These are phyloP conservation scores for Tipula lateralis DNA, from an alignment of 2,888 invertebrate genomes.

Conservation along the genomic window DNA sequence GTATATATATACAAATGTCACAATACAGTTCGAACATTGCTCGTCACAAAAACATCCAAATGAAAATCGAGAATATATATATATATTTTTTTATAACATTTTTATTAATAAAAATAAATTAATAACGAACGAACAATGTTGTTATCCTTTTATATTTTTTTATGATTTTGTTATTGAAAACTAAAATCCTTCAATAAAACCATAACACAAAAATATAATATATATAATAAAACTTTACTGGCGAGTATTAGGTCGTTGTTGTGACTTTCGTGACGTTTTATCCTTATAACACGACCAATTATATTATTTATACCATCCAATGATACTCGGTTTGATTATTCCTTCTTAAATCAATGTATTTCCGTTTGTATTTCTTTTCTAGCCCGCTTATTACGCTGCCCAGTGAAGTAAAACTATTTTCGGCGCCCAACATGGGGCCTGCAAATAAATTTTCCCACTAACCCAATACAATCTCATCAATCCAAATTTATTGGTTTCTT, in stretches of 20 bases:
- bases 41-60: not conserved
- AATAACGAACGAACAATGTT: slow-evolving; percentile 24
- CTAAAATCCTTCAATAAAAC: slow-evolving; percentile 24
- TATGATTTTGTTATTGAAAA: slow-evolving; percentile 14
- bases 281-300: not conserved
- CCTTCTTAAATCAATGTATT: too few relatives aligned
- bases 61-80: not conserved
- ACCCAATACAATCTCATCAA: not conserved
- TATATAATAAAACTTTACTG: not conserved
- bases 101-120: slow-evolving; percentile 24
- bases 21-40: not conserved
- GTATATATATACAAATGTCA: not conserved
- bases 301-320: not conserved
- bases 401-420: too few relatives aligned
- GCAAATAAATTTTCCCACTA: not conserved
- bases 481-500: not conserved
- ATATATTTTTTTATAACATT: not conserved
- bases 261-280: not conserved
- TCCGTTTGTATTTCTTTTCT: too few relatives aligned
- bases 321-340: too few relatives aligned
- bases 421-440: not conserved
- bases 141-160: slow-evolving; percentile 12
- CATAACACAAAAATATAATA: not conserved
- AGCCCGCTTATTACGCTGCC: too few relatives aligned
- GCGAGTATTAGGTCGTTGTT: not conserved